Evolutionary conservation across 2,113 vertebrate species (phyloP).

Genomic region (Copsychus sechellarum): DNA sequence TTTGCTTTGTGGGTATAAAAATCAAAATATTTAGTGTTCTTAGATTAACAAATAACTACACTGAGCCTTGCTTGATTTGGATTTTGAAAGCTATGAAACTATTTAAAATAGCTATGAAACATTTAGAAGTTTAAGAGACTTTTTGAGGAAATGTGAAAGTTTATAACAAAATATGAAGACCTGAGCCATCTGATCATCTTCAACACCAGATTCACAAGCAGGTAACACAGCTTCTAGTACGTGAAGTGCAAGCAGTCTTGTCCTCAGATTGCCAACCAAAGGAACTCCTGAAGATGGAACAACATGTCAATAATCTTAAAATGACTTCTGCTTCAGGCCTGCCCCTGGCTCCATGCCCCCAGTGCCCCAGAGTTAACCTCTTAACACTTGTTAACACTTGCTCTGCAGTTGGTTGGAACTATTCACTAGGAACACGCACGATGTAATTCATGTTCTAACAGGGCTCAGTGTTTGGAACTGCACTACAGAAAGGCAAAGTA

Average conservation of each 20-base stretch:
- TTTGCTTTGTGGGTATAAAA: neutral
- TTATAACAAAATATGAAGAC: slow-evolving; percentile 48
- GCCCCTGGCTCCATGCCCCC: neutral
- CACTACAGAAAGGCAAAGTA: neutral
- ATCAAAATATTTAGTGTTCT: neutral
- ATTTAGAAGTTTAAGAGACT: neutral
- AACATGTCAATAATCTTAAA: neutral
- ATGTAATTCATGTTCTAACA: neutral
- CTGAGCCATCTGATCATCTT: slow-evolving; percentile 97
- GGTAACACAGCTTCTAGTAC: slow-evolving; percentile 97
- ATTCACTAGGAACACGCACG: neutral
- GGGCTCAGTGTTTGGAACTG: neutral
- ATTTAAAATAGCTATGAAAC: neutral
- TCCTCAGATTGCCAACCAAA: slow-evolving; percentile 93
- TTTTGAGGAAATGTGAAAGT: neutral
- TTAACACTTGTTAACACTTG: too few species aligned
- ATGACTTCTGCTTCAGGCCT: neutral
- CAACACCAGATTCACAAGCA: slow-evolving; percentile 90
- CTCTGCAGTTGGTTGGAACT: neutral
- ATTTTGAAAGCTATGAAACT: neutral
- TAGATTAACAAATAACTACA: neutral
- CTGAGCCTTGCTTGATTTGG: neutral
- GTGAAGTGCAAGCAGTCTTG: slow-evolving; percentile 91
- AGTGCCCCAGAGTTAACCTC: neutral
- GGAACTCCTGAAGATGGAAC: slow-evolving; percentile 82